Evolutionary conservation across 1,140 invertebrate genomes (phyloP).

Genomic region (Conus ventricosus): DNA sequence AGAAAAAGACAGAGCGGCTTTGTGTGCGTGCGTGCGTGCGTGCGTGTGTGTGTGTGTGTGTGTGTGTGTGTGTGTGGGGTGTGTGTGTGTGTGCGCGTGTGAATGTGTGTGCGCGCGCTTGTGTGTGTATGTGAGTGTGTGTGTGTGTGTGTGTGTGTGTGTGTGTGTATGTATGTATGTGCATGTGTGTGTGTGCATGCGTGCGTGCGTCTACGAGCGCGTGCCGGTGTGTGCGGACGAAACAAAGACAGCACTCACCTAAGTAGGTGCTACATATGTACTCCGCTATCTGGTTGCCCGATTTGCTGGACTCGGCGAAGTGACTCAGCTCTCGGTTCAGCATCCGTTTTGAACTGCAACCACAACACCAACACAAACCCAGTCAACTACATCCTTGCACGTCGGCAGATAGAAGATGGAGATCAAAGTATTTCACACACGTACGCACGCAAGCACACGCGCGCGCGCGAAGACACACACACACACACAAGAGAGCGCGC

Average conservation of each 20-base stretch:
- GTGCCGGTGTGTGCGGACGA: background rate
- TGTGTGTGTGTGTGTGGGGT: background rate
- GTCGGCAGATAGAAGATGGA: background rate
- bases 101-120: background rate
- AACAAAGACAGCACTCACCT: conserved; percentile 79
- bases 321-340: conserved; percentile 99
- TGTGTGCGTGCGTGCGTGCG: background rate
- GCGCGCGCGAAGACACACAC: too few relatives aligned
- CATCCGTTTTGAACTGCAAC: conserved; percentile 98
- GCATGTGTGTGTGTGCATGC: background rate
- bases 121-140: conserved; percentile 16
- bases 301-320: conserved; percentile 99
- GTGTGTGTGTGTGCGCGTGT: conserved; percentile 4
- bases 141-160: conserved; percentile 5
- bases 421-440: background rate
- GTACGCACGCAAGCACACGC: too few relatives aligned
- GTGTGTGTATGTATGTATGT: background rate
- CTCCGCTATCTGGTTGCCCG: conserved; percentile 98
- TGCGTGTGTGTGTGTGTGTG: background rate
- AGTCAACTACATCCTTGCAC: background rate
- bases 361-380: background rate
- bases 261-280: conserved; percentile 99
- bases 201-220: too few relatives aligned
- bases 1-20: too few relatives aligned
- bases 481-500: too few relatives aligned